Evolutionary conservation across 2,113 vertebrate genomes (phyloP), one percentile per base, ranked within the genome.

Genomic region (Jaculus jaculus): DNA sequence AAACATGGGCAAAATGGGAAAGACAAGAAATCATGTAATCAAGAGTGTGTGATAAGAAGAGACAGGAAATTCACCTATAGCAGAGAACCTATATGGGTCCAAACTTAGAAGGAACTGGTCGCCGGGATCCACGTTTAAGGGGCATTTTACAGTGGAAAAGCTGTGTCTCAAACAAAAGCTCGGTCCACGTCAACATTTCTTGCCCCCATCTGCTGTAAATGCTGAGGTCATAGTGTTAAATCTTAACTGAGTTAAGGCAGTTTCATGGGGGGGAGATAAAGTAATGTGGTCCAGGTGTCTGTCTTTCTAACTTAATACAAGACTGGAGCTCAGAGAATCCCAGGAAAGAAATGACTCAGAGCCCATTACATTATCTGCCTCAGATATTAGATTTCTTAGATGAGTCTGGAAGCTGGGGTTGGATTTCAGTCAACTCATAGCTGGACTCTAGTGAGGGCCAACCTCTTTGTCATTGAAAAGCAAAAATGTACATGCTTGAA

Each of bases 321-420:
- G 75, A 74, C 51, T 84, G 47, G 93, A 87, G 93, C 84, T 91
- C 61, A 51, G 92, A 96, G 74, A 80, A 94, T 90, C 92, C 90
- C 72, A 66, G 88, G 96, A 82, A 95, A 85, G 24, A 63, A 92
- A 83, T 96, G 96, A 94, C 92, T 97, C 96, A 95, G 28, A 39
- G 92, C 86, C 85, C 93, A 94, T 96, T 95, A 90, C 88, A 91
- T 97, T 95, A 96, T 96, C 94, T 85, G 32, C 71, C 83, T 93
- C 85, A 30, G 51, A 95, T 95, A 96, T 96, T 96, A 95, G 94
- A 96, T 97, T 96, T 97, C 88, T 84, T 75, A 21, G 93, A 84
- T 85, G 92, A 90, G 87, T 87, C 75, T 94, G 90, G 90, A 79
- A 85, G 90, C 21, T 17, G 79, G 89, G 81, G 82, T 82, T 93